phyloP scores from a whole-genome alignment of 53 echinoderm and acorn worm species.

The Paracentrotus lividus region DNA sequence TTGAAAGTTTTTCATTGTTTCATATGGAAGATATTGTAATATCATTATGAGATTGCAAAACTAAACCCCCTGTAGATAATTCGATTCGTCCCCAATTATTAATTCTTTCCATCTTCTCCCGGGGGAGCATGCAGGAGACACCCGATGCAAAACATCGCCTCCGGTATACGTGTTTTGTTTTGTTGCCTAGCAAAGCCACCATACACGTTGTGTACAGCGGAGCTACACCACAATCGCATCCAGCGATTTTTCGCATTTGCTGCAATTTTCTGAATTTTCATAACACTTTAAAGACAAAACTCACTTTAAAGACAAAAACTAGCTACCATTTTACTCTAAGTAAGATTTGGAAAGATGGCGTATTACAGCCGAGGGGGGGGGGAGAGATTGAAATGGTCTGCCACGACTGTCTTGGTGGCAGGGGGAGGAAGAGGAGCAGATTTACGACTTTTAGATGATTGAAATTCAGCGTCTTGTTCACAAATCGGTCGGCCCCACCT shows the following conservation, averaged over 20 bases:
- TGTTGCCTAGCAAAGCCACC: constrained; percentile 71
- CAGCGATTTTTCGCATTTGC: not conserved
- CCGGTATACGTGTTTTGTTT: constrained; percentile 27
- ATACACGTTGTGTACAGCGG: constrained; percentile 43
- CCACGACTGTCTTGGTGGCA: constrained; percentile 76
- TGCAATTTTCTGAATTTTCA: not conserved
- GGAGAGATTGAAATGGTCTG: constrained; percentile 73
- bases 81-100: constrained; percentile 65
- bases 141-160: not conserved
- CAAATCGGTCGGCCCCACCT: constrained; percentile 89
- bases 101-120: not conserved
- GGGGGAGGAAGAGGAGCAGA: constrained; percentile 78
- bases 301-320: too few relatives aligned
- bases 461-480: constrained; percentile 92
- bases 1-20: not conserved
- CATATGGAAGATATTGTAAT: not conserved
- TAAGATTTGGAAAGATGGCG: constrained; percentile 74
- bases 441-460: constrained; percentile 88
- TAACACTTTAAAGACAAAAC: not conserved
- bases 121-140: not conserved
- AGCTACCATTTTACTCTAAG: not conserved
- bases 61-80: not conserved
- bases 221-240: not conserved
- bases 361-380: constrained; percentile 78
- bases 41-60: not conserved